Evolutionary conservation across 2,888 invertebrate species (phyloP), one percentile per base, ranked within the genome.

Genomic region (Lithosia quadra): DNA sequence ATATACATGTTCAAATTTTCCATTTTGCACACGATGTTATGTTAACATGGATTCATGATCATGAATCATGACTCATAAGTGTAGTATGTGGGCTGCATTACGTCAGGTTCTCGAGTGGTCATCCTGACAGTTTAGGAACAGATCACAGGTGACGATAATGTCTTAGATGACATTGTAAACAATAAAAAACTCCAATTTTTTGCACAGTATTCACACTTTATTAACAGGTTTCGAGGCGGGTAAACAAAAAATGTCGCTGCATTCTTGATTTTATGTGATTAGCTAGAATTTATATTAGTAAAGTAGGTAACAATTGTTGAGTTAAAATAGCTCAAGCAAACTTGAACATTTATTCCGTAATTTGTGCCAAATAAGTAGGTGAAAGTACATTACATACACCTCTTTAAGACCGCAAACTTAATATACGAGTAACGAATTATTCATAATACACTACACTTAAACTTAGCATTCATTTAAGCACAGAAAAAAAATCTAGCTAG

Each of bases 21-120:
- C 73, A 69, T 76, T 78, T 68, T 69, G 69, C 69, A 79, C 74
- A 70, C 67, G 70, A 71, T 63, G 63, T 65, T 60, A 61, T 18
- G 49, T 9, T n/a, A n/a, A 49, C 49, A n/a, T 49, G 18, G 2
- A 43, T 18, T 43, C 43, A 43, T 18, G 43, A 43, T 18, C 15
- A 49, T 49, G 49, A 49, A 49, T 67, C 59, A 63, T 61, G 56
- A 34, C n/a, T 49, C 61, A 8, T 36, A 5, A 28, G 53, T 79
- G 77, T 70, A 39, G 57, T 57, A 64, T 66, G 75, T 77, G 73
- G 63, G 66, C 43, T 68, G 79, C 61, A n/a, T 65, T 61, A 76
- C 69, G 65, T 71, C 76, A 73, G 67, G 57, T 61, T 24, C 28
- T 10, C 28, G 63, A 64, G 55, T 67, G 60, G 67, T 63, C 69